phyloP scores from a whole-genome alignment of 2,797 vertebrate genomes.

The Yasuhikotakia modesta region DNA sequence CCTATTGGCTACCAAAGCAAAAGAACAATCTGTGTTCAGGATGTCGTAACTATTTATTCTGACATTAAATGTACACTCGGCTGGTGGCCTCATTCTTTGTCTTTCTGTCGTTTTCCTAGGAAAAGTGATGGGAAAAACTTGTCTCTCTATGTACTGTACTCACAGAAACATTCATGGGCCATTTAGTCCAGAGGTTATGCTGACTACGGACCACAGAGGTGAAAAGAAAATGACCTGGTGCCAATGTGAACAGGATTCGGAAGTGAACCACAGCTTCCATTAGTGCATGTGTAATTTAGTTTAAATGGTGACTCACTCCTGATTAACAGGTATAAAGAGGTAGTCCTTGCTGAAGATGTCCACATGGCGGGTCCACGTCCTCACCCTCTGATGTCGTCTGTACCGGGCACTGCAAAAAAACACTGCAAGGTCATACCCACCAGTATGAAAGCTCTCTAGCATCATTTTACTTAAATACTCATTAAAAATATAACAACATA shows the following conservation, averaged over 20 bases:
- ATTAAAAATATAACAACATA: too few species aligned
- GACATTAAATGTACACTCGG: not conserved
- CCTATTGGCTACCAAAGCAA: not conserved
- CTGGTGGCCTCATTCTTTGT: not conserved
- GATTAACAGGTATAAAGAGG: constrained; percentile 95
- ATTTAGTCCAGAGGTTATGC: not conserved
- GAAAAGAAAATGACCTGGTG: not conserved
- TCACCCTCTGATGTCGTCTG: constrained; percentile 88
- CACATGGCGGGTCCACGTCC: constrained; percentile 92
- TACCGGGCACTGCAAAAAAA: constrained; percentile 74
- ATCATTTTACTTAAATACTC: not conserved
- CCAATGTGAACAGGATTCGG: not conserved
- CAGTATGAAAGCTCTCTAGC: not conserved
- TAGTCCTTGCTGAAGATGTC: constrained; percentile 96
- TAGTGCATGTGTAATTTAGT: not conserved
- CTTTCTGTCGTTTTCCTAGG: not conserved
- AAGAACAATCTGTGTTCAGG: constrained; percentile 2
- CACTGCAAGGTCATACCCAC: not conserved
- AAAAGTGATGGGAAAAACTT: not conserved
- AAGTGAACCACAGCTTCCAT: not conserved
- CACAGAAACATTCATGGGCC: not conserved
- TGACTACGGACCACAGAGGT: not conserved
- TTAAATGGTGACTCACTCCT: constrained; percentile 81
- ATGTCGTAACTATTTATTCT: not conserved
- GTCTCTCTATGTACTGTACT: not conserved